A percentile compares a stretch with the other conserved stretches of the same genome.
Evolutionary conservation across 2,888 invertebrate species (phyloP).

Genomic region (Protodeltote pygarga): DNA sequence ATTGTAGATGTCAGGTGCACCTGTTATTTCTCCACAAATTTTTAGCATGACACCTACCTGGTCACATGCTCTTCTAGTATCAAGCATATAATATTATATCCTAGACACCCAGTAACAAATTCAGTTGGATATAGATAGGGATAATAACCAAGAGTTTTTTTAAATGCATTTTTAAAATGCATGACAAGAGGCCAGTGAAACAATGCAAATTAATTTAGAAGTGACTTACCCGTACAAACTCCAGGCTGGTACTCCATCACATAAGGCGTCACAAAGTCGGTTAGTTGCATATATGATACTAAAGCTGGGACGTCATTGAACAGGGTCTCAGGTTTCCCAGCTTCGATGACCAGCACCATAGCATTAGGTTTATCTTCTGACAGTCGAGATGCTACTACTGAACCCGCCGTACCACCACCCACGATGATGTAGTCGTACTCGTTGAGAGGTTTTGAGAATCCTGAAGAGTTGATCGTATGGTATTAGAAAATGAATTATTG

Average conservation of each 20-base stretch:
- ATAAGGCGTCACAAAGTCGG: conserved; percentile 89
- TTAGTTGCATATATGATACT: conserved; percentile 86
- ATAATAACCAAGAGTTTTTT: too few species aligned
- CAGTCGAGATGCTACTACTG: conserved; percentile 90
- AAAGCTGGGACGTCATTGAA: conserved; percentile 87
- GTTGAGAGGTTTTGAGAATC: conserved; percentile 63
- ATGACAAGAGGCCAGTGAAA: too few species aligned
- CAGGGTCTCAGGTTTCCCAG: conserved; percentile 82
- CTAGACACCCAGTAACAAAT: too few species aligned
- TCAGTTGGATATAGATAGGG: too few species aligned
- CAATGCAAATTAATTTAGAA: too few species aligned
- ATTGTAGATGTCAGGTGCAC: too few species aligned
- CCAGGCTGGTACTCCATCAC: conserved; percentile 87
- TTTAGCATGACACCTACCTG: too few species aligned
- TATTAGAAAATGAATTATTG: neutral
- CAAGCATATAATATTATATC: too few species aligned
- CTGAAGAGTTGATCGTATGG: conserved; percentile 51
- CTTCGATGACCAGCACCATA: conserved; percentile 89
- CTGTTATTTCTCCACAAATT: too few species aligned
- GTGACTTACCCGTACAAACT: conserved; percentile 81
- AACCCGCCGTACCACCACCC: conserved; percentile 91
- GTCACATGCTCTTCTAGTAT: too few species aligned
- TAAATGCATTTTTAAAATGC: too few species aligned
- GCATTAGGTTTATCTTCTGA: conserved; percentile 86
- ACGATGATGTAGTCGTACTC: conserved; percentile 90